Evolutionary conservation across 2,113 vertebrate genomes (phyloP).

Genomic region (Tetrao urogallus): DNA sequence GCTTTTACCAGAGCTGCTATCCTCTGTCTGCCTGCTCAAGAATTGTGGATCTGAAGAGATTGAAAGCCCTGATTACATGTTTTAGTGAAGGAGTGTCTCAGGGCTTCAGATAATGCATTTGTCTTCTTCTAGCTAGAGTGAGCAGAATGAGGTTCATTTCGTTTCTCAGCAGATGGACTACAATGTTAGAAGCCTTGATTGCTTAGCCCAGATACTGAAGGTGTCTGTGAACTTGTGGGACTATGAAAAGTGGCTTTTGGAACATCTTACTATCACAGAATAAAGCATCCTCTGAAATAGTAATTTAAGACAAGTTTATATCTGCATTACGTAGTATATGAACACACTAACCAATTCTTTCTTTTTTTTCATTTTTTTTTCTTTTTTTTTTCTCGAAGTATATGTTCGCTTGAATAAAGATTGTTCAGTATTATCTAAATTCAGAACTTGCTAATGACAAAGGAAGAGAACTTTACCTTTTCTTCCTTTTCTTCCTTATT

Average conservation of each 20-base stretch:
- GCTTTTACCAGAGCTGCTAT: not conserved
- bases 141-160: not conserved
- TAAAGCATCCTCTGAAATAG: not conserved
- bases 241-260: not conserved
- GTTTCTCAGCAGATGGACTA: not conserved
- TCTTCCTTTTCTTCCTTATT: not conserved
- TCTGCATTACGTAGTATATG: not conserved
- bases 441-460: not conserved
- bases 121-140: not conserved
- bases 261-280: not conserved
- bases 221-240: not conserved
- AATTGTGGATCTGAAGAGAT: not conserved
- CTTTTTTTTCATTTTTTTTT: not conserved
- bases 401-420: not conserved
- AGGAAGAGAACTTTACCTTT: not conserved
- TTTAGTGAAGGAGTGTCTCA: not conserved
- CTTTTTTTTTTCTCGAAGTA: not conserved
- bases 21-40: not conserved
- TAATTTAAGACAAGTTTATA: not conserved
- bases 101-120: not conserved
- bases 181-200: not conserved
- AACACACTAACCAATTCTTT: not conserved
- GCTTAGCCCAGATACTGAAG: not conserved
- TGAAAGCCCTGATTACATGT: not conserved
- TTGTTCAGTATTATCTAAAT: not conserved